Evolutionary conservation across 1,140 invertebrate genomes (phyloP), one percentile per base, ranked within the genome.

Genomic region (Diuraphis noxia): DNA sequence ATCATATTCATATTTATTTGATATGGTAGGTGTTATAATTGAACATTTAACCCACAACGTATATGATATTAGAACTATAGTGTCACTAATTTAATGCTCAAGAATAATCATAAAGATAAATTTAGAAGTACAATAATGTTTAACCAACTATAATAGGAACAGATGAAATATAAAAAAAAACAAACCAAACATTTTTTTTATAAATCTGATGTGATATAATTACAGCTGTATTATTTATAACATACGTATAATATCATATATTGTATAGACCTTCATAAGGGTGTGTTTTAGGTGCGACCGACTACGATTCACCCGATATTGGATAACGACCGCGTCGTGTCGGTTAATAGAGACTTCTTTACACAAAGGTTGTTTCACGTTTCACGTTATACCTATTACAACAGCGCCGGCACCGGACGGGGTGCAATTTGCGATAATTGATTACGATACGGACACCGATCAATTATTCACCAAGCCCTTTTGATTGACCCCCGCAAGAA

Each of bases 381-480:
- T 41, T 41, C 82, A 1, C 82, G 13, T 63, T 56, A 30, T 56
- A 56, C 13, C n/a, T 17, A 72, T 46, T 17, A 46, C 30, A 56
- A 56, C 56, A 19, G 25, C 43, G 19, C n/a, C 41, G 38, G 21
- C 79, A 81, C 38, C n/a, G 43, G n/a, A 46, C n/a, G 84, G 41
- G 41, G 43, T 86, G 43, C 43, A 85, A 85, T 46, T 34, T 34
- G n/a, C 34, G 85, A 86, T 86, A 86, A 86, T 86, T 49, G 85
- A 86, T 86, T 49, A 36, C 46, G 46, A 86, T 86, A 52, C 43
- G 43, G 43, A 36, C 43, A 52, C 34, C 85, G 85, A 86, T 86
- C 85, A 52, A 86, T 86, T 86, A 86, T 86, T 86, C 85, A 36
- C 84, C 84, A 34, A 46, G 49, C 85, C 85, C 85, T 86, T 46